Conservation (phyloP, 2,888 invertebrate genomes). For the Resseliella maxima region DNA sequence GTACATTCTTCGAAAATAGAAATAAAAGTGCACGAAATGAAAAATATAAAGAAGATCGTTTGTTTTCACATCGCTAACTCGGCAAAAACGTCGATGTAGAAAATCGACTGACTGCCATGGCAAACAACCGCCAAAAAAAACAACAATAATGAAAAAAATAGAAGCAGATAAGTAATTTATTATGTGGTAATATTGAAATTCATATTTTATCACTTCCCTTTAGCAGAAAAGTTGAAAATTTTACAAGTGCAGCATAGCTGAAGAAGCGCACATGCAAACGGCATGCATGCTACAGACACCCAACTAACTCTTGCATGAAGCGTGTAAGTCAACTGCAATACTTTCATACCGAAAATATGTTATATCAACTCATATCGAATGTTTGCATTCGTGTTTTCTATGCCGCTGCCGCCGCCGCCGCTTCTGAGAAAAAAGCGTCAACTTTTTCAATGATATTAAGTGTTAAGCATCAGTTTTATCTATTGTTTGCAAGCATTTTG, state of each 20-base stretch:
- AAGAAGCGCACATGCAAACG: background rate
- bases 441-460: constrained; percentile 44
- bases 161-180: constrained; percentile 42
- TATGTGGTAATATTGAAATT: constrained; percentile 50
- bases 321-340: constrained; percentile 23
- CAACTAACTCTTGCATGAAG: background rate
- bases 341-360: constrained; percentile 29
- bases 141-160: background rate
- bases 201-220: constrained; percentile 48
- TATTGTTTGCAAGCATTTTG: constrained; percentile 43
- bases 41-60: background rate
- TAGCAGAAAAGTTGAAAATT: background rate
- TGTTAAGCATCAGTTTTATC: constrained; percentile 51
- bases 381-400: constrained; percentile 33
- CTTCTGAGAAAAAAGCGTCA: background rate
- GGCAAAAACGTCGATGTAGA: background rate
- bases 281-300: background rate
- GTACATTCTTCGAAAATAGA: constrained; percentile 19
- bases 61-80: constrained; percentile 18
- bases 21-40: background rate
- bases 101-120: background rate
- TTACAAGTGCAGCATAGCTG: constrained; percentile 30
- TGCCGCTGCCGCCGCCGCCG: background rate
- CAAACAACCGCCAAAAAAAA: background rate
- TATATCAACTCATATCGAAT: constrained; percentile 14